Evolutionary conservation across 2,888 invertebrate genomes (phyloP), one percentile per base, ranked within the genome.

Genomic region (Watsonalla binaria): DNA sequence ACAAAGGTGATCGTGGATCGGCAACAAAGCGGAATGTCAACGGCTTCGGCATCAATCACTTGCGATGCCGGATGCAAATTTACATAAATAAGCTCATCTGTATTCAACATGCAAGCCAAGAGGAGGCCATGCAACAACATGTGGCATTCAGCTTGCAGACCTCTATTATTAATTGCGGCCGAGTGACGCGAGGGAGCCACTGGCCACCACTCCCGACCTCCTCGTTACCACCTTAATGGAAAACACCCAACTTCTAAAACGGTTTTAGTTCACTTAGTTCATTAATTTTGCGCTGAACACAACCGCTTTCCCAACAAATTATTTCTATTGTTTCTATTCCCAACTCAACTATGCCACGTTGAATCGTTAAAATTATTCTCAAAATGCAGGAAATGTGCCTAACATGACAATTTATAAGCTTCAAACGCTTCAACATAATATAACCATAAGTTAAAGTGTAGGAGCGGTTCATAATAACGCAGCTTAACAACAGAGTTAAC

Each of bases 51-150:
- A 86, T 86, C 85, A 86, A 87, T 86, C 86, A 85, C 85, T 82
- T 82, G 80, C 79, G 81, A 80, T 78, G 80, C 72, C 69, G 64
- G 78, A 78, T 76, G 75, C 70, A 72, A 80, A 87, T 87, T 86
- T 86, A 85, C 87, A 86, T 87, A 87, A 87, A 86, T 86, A 86
- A 86, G 81, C 86, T 86, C 86, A 86, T 87, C 84, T 87, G 85
- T 87, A 87, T 87, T 87, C 87, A 82, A 78, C 81, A 79, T 86
- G 85, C 84, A 82, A 72, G 75, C 76, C 60, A 72, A 72, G 78
- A 78, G 79, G 70, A 80, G 79, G 76, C 83, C 83, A 82, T 86
- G 87, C 86, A 85, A 86, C 87, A 86, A 87, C 86, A 86, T 85
- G 85, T 86, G 87, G 80, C 80, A 84, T 86, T 84, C 86, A 82